Base-by-base conservation (phyloP, 2,797 vertebrate genomes). In the Anguilla anguilla region DNA sequence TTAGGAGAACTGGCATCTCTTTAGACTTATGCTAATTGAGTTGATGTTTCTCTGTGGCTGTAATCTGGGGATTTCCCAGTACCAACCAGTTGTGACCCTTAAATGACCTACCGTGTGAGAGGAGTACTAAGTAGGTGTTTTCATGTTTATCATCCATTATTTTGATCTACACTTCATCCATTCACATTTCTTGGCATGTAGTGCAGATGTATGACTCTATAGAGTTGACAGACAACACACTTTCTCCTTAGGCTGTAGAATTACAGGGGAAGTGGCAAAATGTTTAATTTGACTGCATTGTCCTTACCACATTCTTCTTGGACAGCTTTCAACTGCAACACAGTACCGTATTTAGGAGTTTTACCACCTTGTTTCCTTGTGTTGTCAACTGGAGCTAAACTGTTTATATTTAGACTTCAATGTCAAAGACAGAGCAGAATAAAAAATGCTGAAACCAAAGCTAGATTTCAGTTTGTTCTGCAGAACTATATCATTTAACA, bases 31-130 rank as follows among this genome's bases (percentile, higher is more conserved):
- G 9, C 64, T 28, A 69, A 69, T 69, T 69, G 57, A 28, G 64
- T 28, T 69, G 64, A 28, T 69, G 64, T 69, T n/a, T 69, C 25
- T n/a, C 64, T 9, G 25, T 69, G 64, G 64, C 64, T 69, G 5
- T 69, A 69, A 69, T n/a, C 64, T 67, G 64, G 64, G 64, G 64
- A 67, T 67, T n/a, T 67, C n/a, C 25, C 64, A n/a, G 64, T 67
- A n/a, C 64, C 22, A 67, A 67, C 64, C 64, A 67, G 64, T n/a
- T 25, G n/a, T 67, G 64, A 67, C 64, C 64, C n/a, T n/a, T 28
- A 67, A 57, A 57, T 57, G 55, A 57, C 55, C 55, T 57, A 13
- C 17, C 3, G 64, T 67, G 64, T 67, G 64, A 67, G 5, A 9
- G 64, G 25, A 67, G 64, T 25, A 28, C 19, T 67, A 25, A 67